phyloP scores from a whole-genome alignment of 2,888 invertebrate species.

The Phoronis australis region DNA sequence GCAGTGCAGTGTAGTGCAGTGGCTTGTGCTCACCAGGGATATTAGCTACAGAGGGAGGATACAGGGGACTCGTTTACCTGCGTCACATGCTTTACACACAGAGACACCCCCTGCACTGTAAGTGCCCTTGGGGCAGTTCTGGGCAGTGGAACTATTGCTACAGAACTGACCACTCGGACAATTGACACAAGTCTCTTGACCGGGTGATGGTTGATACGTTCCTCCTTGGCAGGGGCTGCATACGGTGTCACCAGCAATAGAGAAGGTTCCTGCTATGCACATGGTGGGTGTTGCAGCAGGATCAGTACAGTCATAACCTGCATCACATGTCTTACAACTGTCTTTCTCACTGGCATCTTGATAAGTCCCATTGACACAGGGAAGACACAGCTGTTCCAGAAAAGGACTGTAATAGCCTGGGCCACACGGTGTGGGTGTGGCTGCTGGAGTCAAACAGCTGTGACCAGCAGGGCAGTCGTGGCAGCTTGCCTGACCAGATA shows the following conservation, averaged over 20 bases:
- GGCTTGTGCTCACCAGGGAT: neutral
- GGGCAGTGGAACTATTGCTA: slow-evolving; percentile 12
- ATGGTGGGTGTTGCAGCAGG: neutral
- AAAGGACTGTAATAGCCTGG: too few species aligned
- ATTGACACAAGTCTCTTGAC: slow-evolving; percentile 5
- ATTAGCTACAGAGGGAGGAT: neutral
- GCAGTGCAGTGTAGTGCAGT: too few species aligned
- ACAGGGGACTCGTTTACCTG: slow-evolving; percentile 15
- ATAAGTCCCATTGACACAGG: neutral
- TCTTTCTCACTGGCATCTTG: slow-evolving; percentile 18
- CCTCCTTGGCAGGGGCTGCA: slow-evolving; percentile 14
- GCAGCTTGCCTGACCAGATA: too few species aligned
- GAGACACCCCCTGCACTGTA: slow-evolving; percentile 15
- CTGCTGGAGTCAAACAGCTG: too few species aligned
- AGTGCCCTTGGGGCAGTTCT: slow-evolving; percentile 4
- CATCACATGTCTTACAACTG: slow-evolving; percentile 20
- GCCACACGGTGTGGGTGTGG: too few species aligned
- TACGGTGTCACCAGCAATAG: slow-evolving; percentile 10
- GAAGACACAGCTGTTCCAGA: neutral
- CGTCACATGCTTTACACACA: slow-evolving; percentile 22
- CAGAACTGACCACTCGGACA: slow-evolving; percentile 14
- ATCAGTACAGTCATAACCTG: slow-evolving; percentile 19
- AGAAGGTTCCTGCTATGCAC: slow-evolving; percentile 21
- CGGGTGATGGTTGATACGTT: neutral
- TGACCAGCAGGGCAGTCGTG: too few species aligned